phyloP scores from a whole-genome alignment of 2,797 vertebrate species.

The Propithecus perrieri region DNA sequence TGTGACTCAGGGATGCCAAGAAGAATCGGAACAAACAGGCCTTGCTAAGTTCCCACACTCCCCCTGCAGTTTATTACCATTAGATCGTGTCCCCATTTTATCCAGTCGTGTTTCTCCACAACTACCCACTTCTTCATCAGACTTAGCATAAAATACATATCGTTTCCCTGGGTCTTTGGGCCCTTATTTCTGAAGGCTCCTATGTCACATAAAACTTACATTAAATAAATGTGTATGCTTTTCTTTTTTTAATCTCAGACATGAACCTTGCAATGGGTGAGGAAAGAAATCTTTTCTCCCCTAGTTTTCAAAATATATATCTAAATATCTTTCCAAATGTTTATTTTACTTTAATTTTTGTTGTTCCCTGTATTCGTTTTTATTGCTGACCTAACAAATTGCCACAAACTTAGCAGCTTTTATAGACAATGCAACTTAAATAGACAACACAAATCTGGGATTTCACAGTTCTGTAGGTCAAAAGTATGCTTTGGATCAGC shows the following conservation, averaged over 20 bases:
- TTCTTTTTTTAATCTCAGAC: not conserved
- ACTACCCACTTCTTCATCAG: not conserved
- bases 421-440: not conserved
- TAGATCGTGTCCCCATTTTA: not conserved
- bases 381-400: not conserved
- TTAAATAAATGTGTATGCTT: not conserved
- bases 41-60: not conserved
- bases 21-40: not conserved
- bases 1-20: not conserved
- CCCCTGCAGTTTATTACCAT: not conserved
- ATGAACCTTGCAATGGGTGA: not conserved
- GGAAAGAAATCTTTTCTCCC: not conserved
- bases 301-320: not conserved
- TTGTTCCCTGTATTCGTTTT: not conserved
- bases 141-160: not conserved
- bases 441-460: not conserved
- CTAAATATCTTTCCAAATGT: not conserved
- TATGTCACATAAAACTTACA: not conserved
- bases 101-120: not conserved
- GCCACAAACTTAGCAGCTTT: not conserved
- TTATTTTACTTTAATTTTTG: slow-evolving; percentile 2
- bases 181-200: not conserved
- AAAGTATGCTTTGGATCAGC: not conserved
- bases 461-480: not conserved
- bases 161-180: not conserved